Base-by-base conservation (phyloP, 2,888 invertebrate genomes). In the Acleris emargana region DNA sequence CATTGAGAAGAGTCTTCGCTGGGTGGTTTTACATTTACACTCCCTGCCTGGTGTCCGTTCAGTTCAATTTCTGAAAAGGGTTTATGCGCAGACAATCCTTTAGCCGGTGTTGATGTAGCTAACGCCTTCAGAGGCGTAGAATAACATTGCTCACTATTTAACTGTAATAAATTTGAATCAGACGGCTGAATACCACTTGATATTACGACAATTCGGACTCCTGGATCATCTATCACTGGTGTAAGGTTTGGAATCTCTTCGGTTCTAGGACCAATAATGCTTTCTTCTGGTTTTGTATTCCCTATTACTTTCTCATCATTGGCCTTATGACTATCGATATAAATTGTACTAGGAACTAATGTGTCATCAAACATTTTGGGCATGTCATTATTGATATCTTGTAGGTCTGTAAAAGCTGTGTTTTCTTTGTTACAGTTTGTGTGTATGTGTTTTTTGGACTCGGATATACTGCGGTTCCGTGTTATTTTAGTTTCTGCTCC, bases 31-130 rank as follows among this genome's bases (percentile, higher is more conserved):
- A 72, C 69, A 70, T 71, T 73, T 28, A 55, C 61, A 9, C 20
- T 28, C 4, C 49, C 38, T 13, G 50, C 11, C 7, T 38, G 28
- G 7, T 50, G 53, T 28, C 25, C 11, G 5, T 16, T 54, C 13
- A 54, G n/a, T 54, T 54, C 47, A n/a, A 50, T 32, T 55, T 64
- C 54, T n/a, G 54, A 43, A 20, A 42, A 49, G 20, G n/a, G 20
- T 54, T 45, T 51, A 6, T 32, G 28, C 6, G 43, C 17, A 50
- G 54, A 18, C 38, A 73, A 50, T 25, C 74, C 76, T 70, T 88
- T 90, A 3, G 83, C 73, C 0, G 90, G 89, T 9, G 91, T 91
- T 5, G 89, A 90, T 9, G 88, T 88, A n/a, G 88, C 88, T 58
- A 88, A 73, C 59, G 87, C 88, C 69, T 78, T 76, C 25, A 83